Evolutionary conservation across 2,113 vertebrate species (phyloP).

Genomic region (Podocnemis expansa): DNA sequence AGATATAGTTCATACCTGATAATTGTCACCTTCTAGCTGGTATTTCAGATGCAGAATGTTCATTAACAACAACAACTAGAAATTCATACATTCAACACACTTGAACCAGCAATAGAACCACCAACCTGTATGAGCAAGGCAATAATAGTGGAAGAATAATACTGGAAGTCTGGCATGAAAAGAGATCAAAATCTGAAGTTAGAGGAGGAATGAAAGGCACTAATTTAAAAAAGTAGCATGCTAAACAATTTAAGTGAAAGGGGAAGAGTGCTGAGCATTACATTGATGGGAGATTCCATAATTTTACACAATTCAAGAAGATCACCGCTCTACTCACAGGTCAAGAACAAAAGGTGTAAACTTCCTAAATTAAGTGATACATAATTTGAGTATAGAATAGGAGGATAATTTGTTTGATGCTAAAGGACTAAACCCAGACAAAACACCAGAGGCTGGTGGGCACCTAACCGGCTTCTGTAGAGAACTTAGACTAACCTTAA

Average conservation of each 20-base stretch:
- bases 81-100: background rate
- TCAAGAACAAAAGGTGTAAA: background rate
- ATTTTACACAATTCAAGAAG: background rate
- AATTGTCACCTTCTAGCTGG: background rate
- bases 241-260: constrained; percentile 53
- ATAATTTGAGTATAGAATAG: background rate
- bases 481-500: background rate
- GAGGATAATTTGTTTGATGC: background rate
- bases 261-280: background rate
- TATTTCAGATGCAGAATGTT: constrained; percentile 6
- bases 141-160: constrained; percentile 7
- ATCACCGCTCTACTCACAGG: constrained; percentile 1
- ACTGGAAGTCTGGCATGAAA: background rate
- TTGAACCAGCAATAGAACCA: background rate
- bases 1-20: background rate
- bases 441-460: background rate
- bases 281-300: background rate
- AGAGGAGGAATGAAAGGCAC: background rate
- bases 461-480: background rate
- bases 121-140: background rate
- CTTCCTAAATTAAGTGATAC: background rate
- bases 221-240: background rate
- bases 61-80: constrained; percentile 13
- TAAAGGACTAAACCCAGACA: background rate
- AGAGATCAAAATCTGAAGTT: constrained; percentile 34